phyloP scores from a whole-genome alignment of 2,797 vertebrate species.

The Alfaro cultratus region DNA sequence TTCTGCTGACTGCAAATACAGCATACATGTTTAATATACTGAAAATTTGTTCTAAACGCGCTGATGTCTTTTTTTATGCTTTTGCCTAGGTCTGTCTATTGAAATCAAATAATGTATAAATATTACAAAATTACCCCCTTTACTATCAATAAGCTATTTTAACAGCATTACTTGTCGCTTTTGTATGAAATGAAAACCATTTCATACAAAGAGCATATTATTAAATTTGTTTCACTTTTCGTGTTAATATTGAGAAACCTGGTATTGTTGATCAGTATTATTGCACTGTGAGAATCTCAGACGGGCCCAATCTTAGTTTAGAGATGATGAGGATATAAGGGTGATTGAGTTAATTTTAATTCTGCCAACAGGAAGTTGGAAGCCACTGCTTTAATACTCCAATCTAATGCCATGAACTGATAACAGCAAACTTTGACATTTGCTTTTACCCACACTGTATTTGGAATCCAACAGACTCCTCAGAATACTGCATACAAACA shows the following conservation, averaged over 20 bases:
- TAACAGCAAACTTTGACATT: conserved; percentile 28
- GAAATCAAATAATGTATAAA: background rate
- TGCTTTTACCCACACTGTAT: conserved; percentile 17
- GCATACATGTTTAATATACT: background rate
- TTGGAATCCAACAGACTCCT: conserved; percentile 54
- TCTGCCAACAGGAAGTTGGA: conserved; percentile 33
- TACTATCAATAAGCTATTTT: background rate
- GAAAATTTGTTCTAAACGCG: background rate
- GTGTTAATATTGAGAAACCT: background rate
- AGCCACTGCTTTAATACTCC: conserved; percentile 43
- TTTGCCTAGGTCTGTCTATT: background rate
- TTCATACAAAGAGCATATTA: background rate
- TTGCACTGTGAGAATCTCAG: conserved; percentile 20
- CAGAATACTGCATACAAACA: conserved; percentile 48
- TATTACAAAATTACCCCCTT: background rate
- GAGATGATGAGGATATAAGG: conserved; percentile 46
- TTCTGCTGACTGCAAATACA: background rate
- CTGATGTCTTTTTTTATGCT: background rate
- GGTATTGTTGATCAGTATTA: background rate
- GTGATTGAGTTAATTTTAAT: conserved; percentile 40
- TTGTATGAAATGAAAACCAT: background rate
- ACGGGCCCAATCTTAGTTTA: conserved; percentile 33
- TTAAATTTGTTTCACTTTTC: background rate
- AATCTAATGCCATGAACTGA: conserved; percentile 35
- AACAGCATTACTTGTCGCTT: background rate